phyloP scores from a whole-genome alignment of 2,113 vertebrate genomes.

The Acanthisitta chloris region DNA sequence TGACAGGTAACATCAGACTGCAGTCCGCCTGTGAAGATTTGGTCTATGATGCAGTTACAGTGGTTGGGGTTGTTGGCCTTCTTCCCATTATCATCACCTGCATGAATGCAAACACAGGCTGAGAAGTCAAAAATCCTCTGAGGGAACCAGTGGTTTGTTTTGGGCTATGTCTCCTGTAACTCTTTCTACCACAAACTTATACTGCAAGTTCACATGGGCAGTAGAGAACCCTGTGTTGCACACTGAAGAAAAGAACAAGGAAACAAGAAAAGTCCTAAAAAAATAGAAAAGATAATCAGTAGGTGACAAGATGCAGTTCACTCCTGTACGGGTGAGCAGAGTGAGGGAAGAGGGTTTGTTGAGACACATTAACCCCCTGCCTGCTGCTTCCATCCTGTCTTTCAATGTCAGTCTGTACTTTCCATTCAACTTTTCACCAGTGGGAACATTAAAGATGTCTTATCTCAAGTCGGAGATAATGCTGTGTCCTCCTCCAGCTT shows the following conservation, averaged over 20 bases:
- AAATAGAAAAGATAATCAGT: neutral
- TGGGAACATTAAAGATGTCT: neutral
- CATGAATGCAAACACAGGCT: conserved; percentile 43
- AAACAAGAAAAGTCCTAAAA: neutral
- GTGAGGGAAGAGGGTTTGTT: neutral
- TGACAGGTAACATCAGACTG: conserved; percentile 98
- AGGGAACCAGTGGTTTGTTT: neutral
- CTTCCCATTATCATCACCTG: conserved; percentile 95
- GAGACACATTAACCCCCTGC: neutral
- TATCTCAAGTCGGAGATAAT: neutral
- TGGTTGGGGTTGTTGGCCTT: conserved; percentile 98
- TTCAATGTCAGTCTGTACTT: neutral
- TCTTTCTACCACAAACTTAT: neutral
- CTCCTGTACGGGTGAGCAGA: neutral
- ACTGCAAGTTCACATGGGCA: neutral
- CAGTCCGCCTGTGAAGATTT: conserved; percentile 96
- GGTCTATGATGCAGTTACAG: conserved; percentile 99
- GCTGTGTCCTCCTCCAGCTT: neutral
- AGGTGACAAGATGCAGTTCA: neutral
- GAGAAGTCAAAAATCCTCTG: neutral
- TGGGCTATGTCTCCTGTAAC: neutral
- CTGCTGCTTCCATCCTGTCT: neutral
- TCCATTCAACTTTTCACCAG: neutral
- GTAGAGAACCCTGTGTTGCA: neutral
- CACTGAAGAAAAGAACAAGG: neutral